Base-by-base conservation (phyloP, 2,113 vertebrate genomes). In the Romanogobio albipinnatus region DNA sequence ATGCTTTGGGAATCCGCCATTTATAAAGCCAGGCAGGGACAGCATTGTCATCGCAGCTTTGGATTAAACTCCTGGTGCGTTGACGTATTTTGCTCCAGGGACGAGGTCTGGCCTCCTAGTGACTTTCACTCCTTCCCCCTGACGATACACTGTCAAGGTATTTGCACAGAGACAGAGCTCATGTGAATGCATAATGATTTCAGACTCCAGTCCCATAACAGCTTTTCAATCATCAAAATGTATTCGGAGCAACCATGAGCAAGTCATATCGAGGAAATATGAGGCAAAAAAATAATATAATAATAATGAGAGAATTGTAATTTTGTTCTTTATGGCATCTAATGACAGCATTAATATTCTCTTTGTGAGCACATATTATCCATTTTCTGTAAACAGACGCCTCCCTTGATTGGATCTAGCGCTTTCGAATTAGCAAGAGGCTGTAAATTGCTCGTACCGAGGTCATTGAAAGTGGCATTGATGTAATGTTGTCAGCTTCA, bases 371-470 rank as follows among this genome's bases (percentile, higher is more conserved):
- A 62, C 66, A 68, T 56, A 66, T 76, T 79, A 56, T 14, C 51
- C 51, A 66, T 61, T 88, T 86, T 86, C 81, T 84, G 81, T 81
- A 86, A 85, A 83, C 84, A 84, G 76, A 86, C 33, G 81, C 75
- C 70, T 56, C 66, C 70, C 68, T 76, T 83, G 83, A 86, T 86
- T 88, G 81, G 39, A 88, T 76, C 74, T 75, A 76, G 39, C 3
- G 49, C 76, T 86, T 81, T n/a, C 80, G 61, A 62, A 89, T 84
- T 75, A 76, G 39, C 82, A 14, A 81, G 84, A 78, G 76, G 79
- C 58, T 70, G 75, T 84, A 86, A 88, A 84, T 86, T 68, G 61
- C 66, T 81, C 81, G 66, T 74, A 39, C 76, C n/a, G 49, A 51
- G 59, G 59, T 86, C 77, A 86, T 86, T 88, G 76, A 39, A 17